Evolutionary conservation across 2,113 vertebrate genomes (phyloP), one percentile per base, ranked within the genome.

Genomic region (Pan paniscus): DNA sequence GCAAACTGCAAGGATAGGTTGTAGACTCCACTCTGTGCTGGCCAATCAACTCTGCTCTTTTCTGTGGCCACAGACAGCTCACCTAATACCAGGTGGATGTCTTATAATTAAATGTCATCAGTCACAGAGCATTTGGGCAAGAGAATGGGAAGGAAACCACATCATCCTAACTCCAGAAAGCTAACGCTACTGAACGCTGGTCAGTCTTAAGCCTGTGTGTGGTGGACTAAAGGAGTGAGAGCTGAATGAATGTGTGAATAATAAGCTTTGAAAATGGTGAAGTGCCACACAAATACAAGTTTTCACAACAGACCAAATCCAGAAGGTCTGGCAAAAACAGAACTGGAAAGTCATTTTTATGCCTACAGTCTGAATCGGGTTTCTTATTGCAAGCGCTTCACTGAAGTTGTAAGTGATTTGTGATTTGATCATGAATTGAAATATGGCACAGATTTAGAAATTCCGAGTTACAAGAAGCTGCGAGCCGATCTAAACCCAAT

Each of bases 1-100:
- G 52, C 59, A 61, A 48, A 17, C 7, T 0, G 0, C 2, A 2
- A 0, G 2, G 9, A 25, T 0, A 5, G 18, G 38, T 2, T 70
- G 40, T 10, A 3, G 48, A 11, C 25, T 1, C 18, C 13, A 9
- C 12, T 30, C 14, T 2, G 1, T 0, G 6, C 9, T 18, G 16
- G 4, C 68, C 30, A 0, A 7, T 20, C 52, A 11, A 0, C 38
- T 43, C 13, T 23, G 46, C 48, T 13, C 50, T 50, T 67, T 48
- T 50, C 38, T 59, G 76, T 67, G 46, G 13, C 17, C 4, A 22
- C 48, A 68, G 43, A 38, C 16, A 30, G 61, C 52, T 43, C 10
- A 0, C 78, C 40, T 38, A 1, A 20, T 11, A 5, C 48, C n/a
- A 17, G 22, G 5, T 5, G n/a, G 10, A 2, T 35, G 25, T 30